These are phyloP conservation scores for Danaus chrysippus DNA, from an alignment of 2,888 invertebrate species.

Conservation along the genomic window DNA sequence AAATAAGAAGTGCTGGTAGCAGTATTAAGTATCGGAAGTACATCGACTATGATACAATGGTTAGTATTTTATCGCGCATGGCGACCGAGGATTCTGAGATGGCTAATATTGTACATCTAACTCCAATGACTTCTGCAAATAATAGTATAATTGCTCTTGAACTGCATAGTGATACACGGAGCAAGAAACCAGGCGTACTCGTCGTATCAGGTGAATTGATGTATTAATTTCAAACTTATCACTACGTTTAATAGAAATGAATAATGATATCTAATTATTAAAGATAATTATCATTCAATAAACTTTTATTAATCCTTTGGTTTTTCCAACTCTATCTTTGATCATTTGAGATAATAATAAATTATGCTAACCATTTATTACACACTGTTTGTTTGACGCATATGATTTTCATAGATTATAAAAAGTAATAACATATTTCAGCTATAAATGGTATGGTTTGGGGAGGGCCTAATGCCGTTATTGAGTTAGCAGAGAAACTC, in stretches of 20 bases:
- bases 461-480: slow-evolving; percentile 63
- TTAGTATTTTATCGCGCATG: slow-evolving; percentile 40
- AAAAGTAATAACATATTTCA: slow-evolving; percentile 32
- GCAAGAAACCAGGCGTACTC: slow-evolving; percentile 66
- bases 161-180: slow-evolving; percentile 57
- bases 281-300: no score
- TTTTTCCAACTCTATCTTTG: no score
- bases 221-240: neutral
- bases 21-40: slow-evolving; percentile 44
- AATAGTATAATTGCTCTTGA: slow-evolving; percentile 58
- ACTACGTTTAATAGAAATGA: no score
- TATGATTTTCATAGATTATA: neutral
- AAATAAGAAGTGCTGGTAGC: slow-evolving; percentile 42
- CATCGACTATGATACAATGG: slow-evolving; percentile 41
- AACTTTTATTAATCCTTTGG: no score
- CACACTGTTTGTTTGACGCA: neutral
- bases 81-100: slow-evolving; percentile 51
- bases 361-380: no score
- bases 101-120: slow-evolving; percentile 42
- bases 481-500: slow-evolving; percentile 60
- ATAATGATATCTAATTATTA: no score
- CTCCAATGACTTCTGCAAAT: slow-evolving; percentile 52
- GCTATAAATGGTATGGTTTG: slow-evolving; percentile 69
- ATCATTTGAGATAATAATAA: no score
- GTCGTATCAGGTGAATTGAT: slow-evolving; percentile 55